A percentile compares a stretch with the other conserved stretches of the same genome.
Evolutionary conservation across 1,140 invertebrate species (phyloP).

Genomic region (Drosophila parvula): DNA sequence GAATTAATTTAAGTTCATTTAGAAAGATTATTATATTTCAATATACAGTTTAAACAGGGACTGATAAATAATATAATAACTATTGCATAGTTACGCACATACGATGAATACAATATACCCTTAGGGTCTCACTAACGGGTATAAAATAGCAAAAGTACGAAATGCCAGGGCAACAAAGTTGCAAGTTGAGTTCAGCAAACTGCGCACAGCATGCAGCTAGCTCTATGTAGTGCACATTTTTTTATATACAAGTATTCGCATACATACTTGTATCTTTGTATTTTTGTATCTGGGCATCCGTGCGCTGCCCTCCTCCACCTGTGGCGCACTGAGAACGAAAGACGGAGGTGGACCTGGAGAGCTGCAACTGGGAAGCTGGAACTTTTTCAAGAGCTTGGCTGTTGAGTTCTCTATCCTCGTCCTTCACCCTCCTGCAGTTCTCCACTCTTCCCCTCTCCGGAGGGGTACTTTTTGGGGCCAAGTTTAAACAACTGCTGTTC

Average conservation of each 20-base stretch:
- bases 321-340: constrained; percentile 40
- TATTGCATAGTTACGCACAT: not conserved
- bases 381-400: constrained; percentile 54
- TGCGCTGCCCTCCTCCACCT: constrained; percentile 38
- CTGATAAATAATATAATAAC: not conserved
- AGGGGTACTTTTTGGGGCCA: constrained; percentile 30
- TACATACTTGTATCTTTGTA: constrained; percentile 39
- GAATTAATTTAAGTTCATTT: not conserved
- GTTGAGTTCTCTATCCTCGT: constrained; percentile 33
- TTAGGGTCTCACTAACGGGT: not conserved
- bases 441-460: constrained; percentile 1
- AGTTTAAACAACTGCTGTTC: constrained; percentile 56
- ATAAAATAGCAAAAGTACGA: constrained; percentile 35
- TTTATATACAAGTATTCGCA: constrained; percentile 21
- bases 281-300: constrained; percentile 28
- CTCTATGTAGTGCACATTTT: constrained; percentile 35
- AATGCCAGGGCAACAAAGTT: constrained; percentile 63
- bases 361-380: constrained; percentile 18
- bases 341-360: not conserved
- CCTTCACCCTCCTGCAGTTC: constrained; percentile 30
- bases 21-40: too few relatives aligned
- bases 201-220: constrained; percentile 42
- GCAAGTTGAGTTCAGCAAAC: constrained; percentile 56
- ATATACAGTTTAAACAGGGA: not conserved
- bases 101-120: constrained; percentile 7